phyloP scores from a whole-genome alignment of 2,797 vertebrate species.

The Knipowitschia caucasica region DNA sequence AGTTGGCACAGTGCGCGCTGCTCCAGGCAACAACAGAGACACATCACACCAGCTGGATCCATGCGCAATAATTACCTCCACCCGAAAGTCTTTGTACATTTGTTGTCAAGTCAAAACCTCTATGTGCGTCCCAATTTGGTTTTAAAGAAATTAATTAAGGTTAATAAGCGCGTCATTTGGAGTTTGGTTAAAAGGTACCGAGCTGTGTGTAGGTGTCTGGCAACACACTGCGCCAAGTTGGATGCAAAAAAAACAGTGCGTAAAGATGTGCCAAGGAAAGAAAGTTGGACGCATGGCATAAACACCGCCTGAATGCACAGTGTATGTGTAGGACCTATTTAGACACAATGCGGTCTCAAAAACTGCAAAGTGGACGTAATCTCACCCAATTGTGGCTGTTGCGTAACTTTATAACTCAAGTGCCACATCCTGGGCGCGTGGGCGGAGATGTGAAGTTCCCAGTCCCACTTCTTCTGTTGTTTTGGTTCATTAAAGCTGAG shows the following conservation, averaged over 20 bases:
- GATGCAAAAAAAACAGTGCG: neutral
- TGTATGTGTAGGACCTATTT: too few relatives aligned
- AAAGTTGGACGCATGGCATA: neutral
- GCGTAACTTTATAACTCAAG: conserved; percentile 66
- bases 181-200: neutral
- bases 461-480: conserved; percentile 67
- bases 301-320: neutral
- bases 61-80: conserved; percentile 15
- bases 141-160: conserved; percentile 1
- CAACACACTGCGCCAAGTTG: conserved; percentile 3
- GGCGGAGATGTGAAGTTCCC: conserved; percentile 68
- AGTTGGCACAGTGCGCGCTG: conserved; percentile 34
- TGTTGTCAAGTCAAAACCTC: conserved; percentile 37
- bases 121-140: conserved; percentile 2
- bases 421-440: conserved; percentile 61
- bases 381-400: conserved; percentile 55
- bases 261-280: neutral
- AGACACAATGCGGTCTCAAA: too few relatives aligned
- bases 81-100: conserved; percentile 17
- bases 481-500: conserved; percentile 57
- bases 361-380: conserved; percentile 54
- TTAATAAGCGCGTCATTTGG: neutral
- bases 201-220: neutral
- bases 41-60: neutral
- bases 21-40: conserved; percentile 22